Conservation (phyloP, 1,140 invertebrate genomes). For the Bombus sylvicola region DNA sequence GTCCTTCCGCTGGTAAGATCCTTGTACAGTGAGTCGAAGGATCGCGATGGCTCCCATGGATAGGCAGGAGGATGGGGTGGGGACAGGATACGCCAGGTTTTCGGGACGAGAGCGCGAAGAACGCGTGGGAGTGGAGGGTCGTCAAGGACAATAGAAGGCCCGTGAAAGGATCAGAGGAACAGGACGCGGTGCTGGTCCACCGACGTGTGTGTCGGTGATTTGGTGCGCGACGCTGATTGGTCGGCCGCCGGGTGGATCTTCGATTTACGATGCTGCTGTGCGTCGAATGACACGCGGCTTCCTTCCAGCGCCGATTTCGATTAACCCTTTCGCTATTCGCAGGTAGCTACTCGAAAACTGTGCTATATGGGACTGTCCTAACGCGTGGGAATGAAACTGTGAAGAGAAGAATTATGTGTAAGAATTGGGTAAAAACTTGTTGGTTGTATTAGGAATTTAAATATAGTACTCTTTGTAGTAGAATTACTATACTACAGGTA, state of each 20-base stretch:
- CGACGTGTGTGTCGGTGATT: slow-evolving; percentile 41
- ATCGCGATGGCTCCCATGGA: slow-evolving; percentile 21
- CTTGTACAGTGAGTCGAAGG: background rate
- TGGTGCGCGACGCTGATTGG: slow-evolving; percentile 60
- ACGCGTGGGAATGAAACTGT: no score
- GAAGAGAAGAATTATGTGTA: no score
- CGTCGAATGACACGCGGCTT: slow-evolving; percentile 64
- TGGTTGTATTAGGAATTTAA: no score
- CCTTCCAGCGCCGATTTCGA: slow-evolving; percentile 42
- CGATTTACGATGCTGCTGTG: slow-evolving; percentile 59
- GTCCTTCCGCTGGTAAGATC: slow-evolving; percentile 48
- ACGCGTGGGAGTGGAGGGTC: slow-evolving; percentile 68
- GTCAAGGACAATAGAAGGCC: slow-evolving; percentile 78
- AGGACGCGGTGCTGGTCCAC: slow-evolving; percentile 69
- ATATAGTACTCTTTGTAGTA: no score
- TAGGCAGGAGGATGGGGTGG: slow-evolving; percentile 13
- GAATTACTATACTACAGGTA: no score
- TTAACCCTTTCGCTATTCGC: slow-evolving; percentile 34
- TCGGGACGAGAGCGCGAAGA: slow-evolving; percentile 55
- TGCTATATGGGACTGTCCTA: no score
- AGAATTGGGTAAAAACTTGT: no score
- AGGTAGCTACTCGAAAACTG: background rate
- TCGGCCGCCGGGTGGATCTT: slow-evolving; percentile 62
- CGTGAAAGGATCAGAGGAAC: slow-evolving; percentile 76
- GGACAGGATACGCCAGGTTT: slow-evolving; percentile 42